Evolutionary conservation across 2,888 invertebrate genomes (phyloP), one percentile per base, ranked within the genome.

Genomic region (Temnothorax unifasciatus): DNA sequence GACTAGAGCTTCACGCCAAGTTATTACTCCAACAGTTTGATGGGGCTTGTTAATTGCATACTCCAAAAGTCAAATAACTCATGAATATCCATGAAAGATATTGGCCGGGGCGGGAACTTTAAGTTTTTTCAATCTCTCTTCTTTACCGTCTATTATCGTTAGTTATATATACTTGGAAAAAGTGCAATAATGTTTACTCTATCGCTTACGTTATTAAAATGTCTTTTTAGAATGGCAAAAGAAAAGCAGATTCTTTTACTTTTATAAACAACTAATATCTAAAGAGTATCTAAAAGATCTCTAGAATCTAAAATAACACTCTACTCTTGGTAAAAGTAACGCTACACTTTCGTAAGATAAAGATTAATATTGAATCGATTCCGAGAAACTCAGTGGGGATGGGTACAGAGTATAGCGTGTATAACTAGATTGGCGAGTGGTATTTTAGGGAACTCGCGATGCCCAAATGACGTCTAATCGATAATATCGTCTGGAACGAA

Each of bases 391-490:
- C 47, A 9, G 38, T 21, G 59, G 18, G 34, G 4, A 21, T 11
- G n/a, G 15, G 4, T 79, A 29, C 18, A 41, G 34, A 25, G 44
- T 25, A n/a, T 47, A 47, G 25, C 66, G 18, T 50, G n/a, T 50
- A 41, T 83, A 81, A 59, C 54, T 25, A 68, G 18, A 69, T 47
- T 25, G 38, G 8, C 59, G 47, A 47, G 44, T 69, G 82, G 76
- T 84, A 86, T 86, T 87, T 86, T 66, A 59, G 64, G 44, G 44
- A 75, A 73, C 11, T 18, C 79, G 64, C 74, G 76, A 84, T 87
- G 84, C 66, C 83, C 47, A 83, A 83, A 75, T 83, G 91, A 90
- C 89, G 84, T 87, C 88, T 89, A 92, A 92, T 92, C 91, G 92
- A 91, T 92, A 89, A 85, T 86, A 89, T 88, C 90, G 89, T 90